Evolutionary conservation across 2,797 vertebrate species (phyloP).

Genomic region (Rhabdophis nuchalis): DNA sequence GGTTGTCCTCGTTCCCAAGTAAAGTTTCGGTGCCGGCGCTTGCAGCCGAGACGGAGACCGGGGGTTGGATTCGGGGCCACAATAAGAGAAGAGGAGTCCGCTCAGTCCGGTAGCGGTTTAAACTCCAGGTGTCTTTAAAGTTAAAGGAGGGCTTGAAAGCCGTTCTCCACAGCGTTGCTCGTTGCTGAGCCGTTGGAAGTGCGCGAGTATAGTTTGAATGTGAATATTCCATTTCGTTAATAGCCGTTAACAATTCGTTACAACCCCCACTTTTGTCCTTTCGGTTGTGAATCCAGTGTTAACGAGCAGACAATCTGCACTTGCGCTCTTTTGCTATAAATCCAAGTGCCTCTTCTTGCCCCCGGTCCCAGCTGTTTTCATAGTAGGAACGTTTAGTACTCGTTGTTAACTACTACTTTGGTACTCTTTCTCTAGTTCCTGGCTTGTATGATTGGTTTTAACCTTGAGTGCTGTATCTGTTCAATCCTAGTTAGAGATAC

Average conservation of each 20-base stretch:
- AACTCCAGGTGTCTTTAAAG: not conserved
- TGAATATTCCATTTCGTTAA: not conserved
- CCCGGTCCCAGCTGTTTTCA: not conserved
- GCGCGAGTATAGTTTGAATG: not conserved
- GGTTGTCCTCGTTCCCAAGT: not conserved
- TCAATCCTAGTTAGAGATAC: not conserved
- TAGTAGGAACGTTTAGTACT: not conserved
- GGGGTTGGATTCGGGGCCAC: not conserved
- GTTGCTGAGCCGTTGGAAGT: not conserved
- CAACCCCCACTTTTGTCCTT: not conserved
- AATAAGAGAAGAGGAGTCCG: not conserved
- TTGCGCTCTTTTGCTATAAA: not conserved
- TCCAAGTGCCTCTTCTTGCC: not conserved
- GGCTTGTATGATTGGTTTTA: not conserved
- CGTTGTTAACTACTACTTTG: not conserved
- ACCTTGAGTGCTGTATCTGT: not conserved
- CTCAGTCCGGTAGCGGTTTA: not conserved
- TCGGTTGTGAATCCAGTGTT: not conserved
- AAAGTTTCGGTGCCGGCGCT: not conserved
- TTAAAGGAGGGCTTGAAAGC: not conserved
- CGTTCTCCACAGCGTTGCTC: not conserved
- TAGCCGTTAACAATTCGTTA: not conserved
- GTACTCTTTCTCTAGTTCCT: not conserved
- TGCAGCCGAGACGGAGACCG: not conserved
- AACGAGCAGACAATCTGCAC: not conserved